Conservation (phyloP, 2,888 invertebrate genomes). For the Ethmia dodecea region DNA sequence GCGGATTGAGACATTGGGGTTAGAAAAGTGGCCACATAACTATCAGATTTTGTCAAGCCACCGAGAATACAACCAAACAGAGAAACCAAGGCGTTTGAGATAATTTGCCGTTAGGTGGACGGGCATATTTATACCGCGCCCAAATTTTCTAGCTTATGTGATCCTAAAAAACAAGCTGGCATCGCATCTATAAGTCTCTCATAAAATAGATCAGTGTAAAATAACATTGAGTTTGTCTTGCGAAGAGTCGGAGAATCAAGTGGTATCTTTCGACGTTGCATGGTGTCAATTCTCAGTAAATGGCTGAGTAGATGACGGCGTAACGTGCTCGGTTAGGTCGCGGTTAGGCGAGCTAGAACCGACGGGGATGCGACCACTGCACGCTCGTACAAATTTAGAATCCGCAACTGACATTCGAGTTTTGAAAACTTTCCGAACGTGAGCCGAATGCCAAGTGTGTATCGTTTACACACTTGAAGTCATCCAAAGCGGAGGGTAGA, state of each 20-base stretch:
- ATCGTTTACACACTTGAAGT: conserved; percentile 44
- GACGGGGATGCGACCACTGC: conserved; percentile 16
- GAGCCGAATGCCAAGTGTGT: conserved; percentile 45
- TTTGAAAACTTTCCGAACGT: conserved; percentile 57
- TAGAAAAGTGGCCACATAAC: too few relatives aligned
- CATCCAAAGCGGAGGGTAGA: conserved; percentile 34
- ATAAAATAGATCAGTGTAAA: too few relatives aligned
- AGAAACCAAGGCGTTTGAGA: too few relatives aligned
- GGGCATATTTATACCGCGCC: too few relatives aligned
- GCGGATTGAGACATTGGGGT: too few relatives aligned
- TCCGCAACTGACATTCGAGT: conserved; percentile 60
- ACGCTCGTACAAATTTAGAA: conserved; percentile 50
- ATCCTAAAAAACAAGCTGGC: too few relatives aligned
- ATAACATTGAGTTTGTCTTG: conserved; percentile 2
- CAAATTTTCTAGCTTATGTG: too few relatives aligned
- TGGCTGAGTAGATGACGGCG: conserved; percentile 50
- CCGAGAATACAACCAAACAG: too few relatives aligned
- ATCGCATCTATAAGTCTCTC: too few relatives aligned
- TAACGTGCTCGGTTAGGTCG: conserved; percentile 28
- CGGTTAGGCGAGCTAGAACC: conserved; percentile 10
- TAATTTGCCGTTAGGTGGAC: too few relatives aligned
- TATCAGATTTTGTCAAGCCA: too few relatives aligned
- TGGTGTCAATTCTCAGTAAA: conserved; percentile 56
- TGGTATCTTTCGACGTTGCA: conserved; percentile 27
- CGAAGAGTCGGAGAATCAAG: background rate